phyloP scores from a whole-genome alignment of 1,140 invertebrate genomes.

The Liolophura sinensis region DNA sequence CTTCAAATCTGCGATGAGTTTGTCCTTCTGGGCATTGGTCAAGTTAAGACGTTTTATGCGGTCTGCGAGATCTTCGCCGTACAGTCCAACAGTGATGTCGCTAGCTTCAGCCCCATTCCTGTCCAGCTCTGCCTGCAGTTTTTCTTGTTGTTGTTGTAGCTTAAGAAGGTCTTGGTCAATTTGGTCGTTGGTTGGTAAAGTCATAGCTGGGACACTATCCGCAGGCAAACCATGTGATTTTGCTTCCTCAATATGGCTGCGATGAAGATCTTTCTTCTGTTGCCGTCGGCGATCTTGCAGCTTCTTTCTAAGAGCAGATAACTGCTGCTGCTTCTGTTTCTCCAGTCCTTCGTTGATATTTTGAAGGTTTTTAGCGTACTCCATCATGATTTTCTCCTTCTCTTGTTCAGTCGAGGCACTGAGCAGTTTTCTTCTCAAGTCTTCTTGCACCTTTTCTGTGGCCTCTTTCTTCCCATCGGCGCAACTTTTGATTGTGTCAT shows the following conservation, averaged over 20 bases:
- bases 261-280: conserved; percentile 46
- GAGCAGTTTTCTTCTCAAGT: conserved; percentile 36
- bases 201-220: conserved; percentile 41
- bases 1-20: conserved; percentile 24
- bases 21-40: conserved; percentile 27
- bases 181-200: conserved; percentile 42
- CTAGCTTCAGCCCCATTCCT: conserved; percentile 20
- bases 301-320: conserved; percentile 36
- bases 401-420: conserved; percentile 41
- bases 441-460: conserved; percentile 32
- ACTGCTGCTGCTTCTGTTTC: conserved; percentile 48
- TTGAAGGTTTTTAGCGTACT: conserved; percentile 46
- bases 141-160: conserved; percentile 39
- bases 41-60: conserved; percentile 27
- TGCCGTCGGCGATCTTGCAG: conserved; percentile 42
- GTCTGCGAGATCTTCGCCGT: conserved; percentile 26
- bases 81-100: conserved; percentile 12
- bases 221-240: conserved; percentile 31
- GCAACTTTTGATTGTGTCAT: conserved; percentile 39
- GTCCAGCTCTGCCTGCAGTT: conserved; percentile 35
- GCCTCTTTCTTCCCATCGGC: conserved; percentile 41
- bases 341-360: conserved; percentile 47
- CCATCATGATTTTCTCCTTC: conserved; percentile 43
- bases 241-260: conserved; percentile 45
- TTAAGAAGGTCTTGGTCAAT: conserved; percentile 36